These are phyloP conservation scores for Turritopsis dohrnii DNA, from an alignment of 30 jellyfish, hydroid and myxozoan genomes.

Conservation along the genomic window DNA sequence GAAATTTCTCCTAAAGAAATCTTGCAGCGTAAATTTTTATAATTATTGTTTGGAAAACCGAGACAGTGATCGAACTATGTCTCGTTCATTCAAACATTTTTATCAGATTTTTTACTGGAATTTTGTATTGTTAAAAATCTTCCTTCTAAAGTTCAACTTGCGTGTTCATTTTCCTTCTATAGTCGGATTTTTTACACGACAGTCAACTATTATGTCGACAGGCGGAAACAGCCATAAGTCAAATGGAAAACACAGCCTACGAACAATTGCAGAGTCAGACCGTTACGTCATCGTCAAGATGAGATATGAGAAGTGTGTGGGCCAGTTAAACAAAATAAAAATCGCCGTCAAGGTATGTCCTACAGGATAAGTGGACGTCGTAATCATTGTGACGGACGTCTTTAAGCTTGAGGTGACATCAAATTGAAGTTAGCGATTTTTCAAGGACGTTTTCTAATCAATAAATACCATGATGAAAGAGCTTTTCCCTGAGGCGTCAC, in stretches of 20 bases:
- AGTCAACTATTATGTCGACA: conserved; percentile 78
- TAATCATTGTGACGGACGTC: background rate
- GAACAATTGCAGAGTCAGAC: conserved; percentile 68
- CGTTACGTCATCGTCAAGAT: background rate
- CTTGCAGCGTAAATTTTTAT: too few species aligned
- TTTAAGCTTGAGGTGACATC: background rate
- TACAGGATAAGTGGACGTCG: too few species aligned
- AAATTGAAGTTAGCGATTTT: background rate
- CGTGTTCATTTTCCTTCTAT: background rate
- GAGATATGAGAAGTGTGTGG: conserved; percentile 14
- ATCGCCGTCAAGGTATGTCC: conserved; percentile 21
- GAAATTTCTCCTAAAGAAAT: too few species aligned
- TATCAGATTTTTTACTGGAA: too few species aligned
- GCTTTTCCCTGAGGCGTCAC: background rate
- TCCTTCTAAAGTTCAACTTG: too few species aligned
- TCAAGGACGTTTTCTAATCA: background rate
- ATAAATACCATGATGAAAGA: background rate
- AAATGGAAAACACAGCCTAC: conserved; percentile 86
- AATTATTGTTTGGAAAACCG: too few species aligned
- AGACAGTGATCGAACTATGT: too few species aligned
- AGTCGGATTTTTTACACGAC: conserved; percentile 42
- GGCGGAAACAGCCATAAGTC: conserved; percentile 85
- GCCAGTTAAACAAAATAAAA: conserved; percentile 5
- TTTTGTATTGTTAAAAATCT: too few species aligned
- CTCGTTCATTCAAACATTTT: too few species aligned